These are phyloP conservation scores for Oostethus manadensis DNA, from an alignment of 2,113 vertebrate genomes.

Conservation along the genomic window DNA sequence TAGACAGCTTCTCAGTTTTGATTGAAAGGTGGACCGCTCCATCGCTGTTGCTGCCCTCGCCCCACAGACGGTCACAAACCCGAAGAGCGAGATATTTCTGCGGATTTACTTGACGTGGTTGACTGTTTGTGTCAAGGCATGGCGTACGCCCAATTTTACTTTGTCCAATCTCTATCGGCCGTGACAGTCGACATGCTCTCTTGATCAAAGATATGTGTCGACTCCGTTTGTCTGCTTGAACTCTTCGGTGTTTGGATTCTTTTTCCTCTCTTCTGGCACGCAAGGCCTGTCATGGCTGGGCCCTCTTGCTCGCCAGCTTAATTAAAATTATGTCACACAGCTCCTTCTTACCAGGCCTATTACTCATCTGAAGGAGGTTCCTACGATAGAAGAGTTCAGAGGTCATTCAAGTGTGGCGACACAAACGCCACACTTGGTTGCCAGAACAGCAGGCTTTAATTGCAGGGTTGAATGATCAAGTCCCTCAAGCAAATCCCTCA, in stretches of 20 bases:
- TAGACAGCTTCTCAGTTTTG: slow-evolving; percentile 28
- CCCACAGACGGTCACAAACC: slow-evolving; percentile 15
- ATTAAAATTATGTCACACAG: slow-evolving; percentile 8
- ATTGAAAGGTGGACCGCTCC: slow-evolving; percentile 17
- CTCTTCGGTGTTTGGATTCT: slow-evolving; percentile 38
- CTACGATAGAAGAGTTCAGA: not conserved
- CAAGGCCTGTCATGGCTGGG: slow-evolving; percentile 21
- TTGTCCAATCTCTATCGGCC: slow-evolving; percentile 33
- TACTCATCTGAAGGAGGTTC: too few relatives aligned
- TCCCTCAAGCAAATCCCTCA: too few relatives aligned
- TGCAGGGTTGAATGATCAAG: too few relatives aligned
- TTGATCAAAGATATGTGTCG: slow-evolving; percentile 26
- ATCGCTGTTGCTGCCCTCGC: not conserved
- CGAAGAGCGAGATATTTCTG: slow-evolving; percentile 46
- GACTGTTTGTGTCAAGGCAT: slow-evolving; percentile 11
- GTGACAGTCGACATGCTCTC: slow-evolving; percentile 25
- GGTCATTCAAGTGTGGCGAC: slow-evolving; percentile 3
- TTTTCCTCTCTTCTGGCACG: slow-evolving; percentile 28
- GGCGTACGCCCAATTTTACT: slow-evolving; percentile 18
- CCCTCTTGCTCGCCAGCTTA: not conserved
- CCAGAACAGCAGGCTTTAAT: too few relatives aligned
- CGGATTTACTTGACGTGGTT: slow-evolving; percentile 14
- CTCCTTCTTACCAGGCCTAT: not conserved
- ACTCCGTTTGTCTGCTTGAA: slow-evolving; percentile 20
- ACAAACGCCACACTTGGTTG: too few relatives aligned